These are phyloP conservation scores for Oegoconia quadripuncta DNA, from an alignment of 2,888 invertebrate species.

Conservation along the genomic window DNA sequence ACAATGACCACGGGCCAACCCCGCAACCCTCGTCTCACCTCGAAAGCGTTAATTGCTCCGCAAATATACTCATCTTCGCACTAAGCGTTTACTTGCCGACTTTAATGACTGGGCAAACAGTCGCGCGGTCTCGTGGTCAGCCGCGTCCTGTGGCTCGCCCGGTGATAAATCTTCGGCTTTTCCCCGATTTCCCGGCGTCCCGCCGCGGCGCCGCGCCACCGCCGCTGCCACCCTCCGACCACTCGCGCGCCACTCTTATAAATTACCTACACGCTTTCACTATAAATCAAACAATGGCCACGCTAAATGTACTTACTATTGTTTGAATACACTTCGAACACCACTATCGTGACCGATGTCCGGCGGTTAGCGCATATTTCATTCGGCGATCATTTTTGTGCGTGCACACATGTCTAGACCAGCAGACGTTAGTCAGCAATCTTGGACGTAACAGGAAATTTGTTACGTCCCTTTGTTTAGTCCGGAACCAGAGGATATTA, in stretches of 20 bases:
- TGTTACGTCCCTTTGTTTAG: conserved; percentile 53
- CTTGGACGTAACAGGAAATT: conserved; percentile 47
- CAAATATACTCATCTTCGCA: conserved; percentile 76
- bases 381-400: conserved; percentile 39
- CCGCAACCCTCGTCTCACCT: conserved; percentile 70
- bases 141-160: conserved; percentile 50
- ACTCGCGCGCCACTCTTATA: conserved; percentile 69
- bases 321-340: conserved; percentile 68
- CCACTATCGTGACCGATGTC: conserved; percentile 43
- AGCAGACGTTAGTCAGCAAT: conserved; percentile 55
- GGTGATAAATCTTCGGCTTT: conserved; percentile 75
- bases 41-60: conserved; percentile 72
- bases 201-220: conserved; percentile 19
- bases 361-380: conserved; percentile 44
- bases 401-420: conserved; percentile 17
- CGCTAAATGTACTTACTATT: conserved; percentile 76
- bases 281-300: conserved; percentile 73
- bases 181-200: conserved; percentile 71
- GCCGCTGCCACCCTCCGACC: conserved; percentile 45
- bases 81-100: conserved; percentile 72
- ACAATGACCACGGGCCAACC: conserved; percentile 49
- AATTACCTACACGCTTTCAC: conserved; percentile 76
- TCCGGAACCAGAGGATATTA: conserved; percentile 63
- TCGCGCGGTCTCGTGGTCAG: conserved; percentile 54
- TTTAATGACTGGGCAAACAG: conserved; percentile 77